Conservation (phyloP, 2,113 vertebrate species). For the Erythrocercus mccallii region DNA sequence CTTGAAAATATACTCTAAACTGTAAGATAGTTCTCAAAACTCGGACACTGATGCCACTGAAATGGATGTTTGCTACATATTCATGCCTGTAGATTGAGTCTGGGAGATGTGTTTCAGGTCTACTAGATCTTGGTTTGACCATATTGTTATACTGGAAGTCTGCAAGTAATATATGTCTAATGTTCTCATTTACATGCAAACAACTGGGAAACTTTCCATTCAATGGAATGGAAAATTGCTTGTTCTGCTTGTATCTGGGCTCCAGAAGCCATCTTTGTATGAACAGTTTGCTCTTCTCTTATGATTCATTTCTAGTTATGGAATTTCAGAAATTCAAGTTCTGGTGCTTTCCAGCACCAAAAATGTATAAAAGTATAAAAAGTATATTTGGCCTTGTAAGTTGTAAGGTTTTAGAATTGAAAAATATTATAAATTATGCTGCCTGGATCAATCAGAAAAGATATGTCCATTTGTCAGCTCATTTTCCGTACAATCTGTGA, state of each 20-base stretch:
- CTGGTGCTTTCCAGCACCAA: neutral
- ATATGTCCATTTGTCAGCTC: neutral
- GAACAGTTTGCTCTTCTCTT: neutral
- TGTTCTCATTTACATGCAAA: neutral
- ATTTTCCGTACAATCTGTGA: neutral
- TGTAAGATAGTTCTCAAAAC: neutral
- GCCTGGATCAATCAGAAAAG: neutral
- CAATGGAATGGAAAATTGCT: too few species aligned
- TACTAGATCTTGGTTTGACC: neutral
- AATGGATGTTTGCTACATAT: neutral
- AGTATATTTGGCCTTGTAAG: neutral
- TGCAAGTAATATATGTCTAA: neutral
- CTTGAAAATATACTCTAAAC: neutral
- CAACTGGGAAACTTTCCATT: neutral
- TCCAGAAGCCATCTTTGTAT: neutral
- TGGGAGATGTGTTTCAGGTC: neutral
- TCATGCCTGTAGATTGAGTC: neutral
- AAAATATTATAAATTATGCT: neutral
- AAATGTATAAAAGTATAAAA: neutral
- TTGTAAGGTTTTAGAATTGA: neutral
- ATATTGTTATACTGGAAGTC: neutral
- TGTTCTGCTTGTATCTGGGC: neutral
- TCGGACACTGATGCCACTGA: neutral
- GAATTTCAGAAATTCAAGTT: neutral
- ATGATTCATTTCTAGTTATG: neutral